Base-by-base conservation (phyloP, 2,888 invertebrate genomes). In the Platycheirus rosarum region DNA sequence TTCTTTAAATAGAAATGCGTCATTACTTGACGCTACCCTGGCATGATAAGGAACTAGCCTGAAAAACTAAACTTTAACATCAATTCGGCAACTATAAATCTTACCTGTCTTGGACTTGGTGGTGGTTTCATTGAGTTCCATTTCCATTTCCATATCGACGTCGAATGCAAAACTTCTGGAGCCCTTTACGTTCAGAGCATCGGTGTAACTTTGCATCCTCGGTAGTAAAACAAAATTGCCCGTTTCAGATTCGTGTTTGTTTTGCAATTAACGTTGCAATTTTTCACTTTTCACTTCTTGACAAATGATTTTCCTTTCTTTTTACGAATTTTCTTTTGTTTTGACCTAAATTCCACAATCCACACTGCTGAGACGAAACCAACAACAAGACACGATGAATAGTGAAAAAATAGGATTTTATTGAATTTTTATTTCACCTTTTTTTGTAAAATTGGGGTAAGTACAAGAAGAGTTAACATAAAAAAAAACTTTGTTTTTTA, bases 81-180 rank as follows among this genome's bases (percentile, higher is more conserved):
- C 4, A 5, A n/a, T n/a, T n/a, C n/a, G n/a, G n/a, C n/a, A n/a
- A n/a, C 23, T 4, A 40, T n/a, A 13, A 13, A 40, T 4, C 84
- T 85, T 69, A 85, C 85, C 85, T 69, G 70, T 11, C 29, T 70
- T 73, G 2, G 75, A 63, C 42, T 55, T 75, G 13, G 70, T 44
- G 13, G 70, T 44, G 8, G 69, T 49, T 13, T 85, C 85, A 35
- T 62, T 44, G 13, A 84, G 77, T 55, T 89, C 89, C 88, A 89
- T 88, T 63, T 89, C 89, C 89, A 89, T 89, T 85, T 90, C 90
- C 86, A 90, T 89, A 85, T 91, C 90, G 35, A 89, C 88, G 85
- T 91, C 91, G 84, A 91, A 91, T 60, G 89, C 90, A 85, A 90
- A 90, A 85, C 89, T 90, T 75, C 88, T 88, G 66, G 88, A 89